phyloP scores from a whole-genome alignment of 23 tunicate genomes.

The Styela plicata region DNA sequence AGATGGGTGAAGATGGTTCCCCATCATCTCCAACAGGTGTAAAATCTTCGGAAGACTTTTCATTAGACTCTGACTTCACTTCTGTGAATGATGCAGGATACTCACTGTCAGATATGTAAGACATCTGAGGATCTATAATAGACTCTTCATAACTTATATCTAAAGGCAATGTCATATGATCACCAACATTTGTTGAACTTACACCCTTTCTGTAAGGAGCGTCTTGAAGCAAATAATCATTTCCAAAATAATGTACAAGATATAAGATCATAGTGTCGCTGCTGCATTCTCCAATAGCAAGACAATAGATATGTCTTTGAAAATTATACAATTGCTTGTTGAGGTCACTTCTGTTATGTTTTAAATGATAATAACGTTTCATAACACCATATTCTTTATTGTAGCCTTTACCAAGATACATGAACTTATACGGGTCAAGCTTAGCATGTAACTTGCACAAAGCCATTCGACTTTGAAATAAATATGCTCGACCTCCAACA shows the following conservation, averaged over 20 bases:
- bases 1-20: not conserved
- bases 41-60: not conserved
- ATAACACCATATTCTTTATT: slow-evolving; percentile 21
- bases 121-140: not conserved
- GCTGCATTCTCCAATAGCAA: slow-evolving; percentile 18
- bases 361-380: slow-evolving; percentile 21
- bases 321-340: slow-evolving; percentile 25
- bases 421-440: slow-evolving; percentile 19
- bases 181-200: not conserved
- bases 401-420: slow-evolving; percentile 21
- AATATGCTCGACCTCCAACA: slow-evolving; percentile 7
- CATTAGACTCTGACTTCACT: not conserved
- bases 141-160: not conserved
- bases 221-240: slow-evolving; percentile 11
- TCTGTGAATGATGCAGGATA: not conserved
- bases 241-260: slow-evolving; percentile 24
- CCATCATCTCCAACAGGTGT: not conserved
- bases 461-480: slow-evolving; percentile 21
- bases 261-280: not conserved
- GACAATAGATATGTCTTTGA: slow-evolving; percentile 20
- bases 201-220: slow-evolving; percentile 21
- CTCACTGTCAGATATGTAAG: not conserved
- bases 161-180: not conserved
- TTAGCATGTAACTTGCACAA: slow-evolving; percentile 17
- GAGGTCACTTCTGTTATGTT: slow-evolving; percentile 19